Percentiles rank a stretch among this genome's conserved stretches.
phyloP scores from a whole-genome alignment of 2,797 vertebrate genomes.

The Phrynocephalus vlangalii region DNA sequence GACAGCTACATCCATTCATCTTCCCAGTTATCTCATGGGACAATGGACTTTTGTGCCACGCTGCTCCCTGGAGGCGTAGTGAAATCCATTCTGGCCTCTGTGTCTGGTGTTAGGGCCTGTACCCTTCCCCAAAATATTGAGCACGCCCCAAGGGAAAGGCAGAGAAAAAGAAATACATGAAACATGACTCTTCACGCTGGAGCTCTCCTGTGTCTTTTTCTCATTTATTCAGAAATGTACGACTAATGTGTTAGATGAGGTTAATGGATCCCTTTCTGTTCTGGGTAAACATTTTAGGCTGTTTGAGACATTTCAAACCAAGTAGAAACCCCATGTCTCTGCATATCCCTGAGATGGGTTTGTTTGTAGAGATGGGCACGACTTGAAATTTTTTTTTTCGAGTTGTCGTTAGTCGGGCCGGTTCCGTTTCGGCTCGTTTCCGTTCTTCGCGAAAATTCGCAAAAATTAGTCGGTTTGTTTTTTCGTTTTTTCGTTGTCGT shows the following conservation, averaged over 20 bases:
- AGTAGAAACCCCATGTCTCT: constrained; percentile 30
- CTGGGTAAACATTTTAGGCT: constrained; percentile 28
- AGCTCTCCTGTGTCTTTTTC: constrained; percentile 45
- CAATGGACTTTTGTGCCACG: constrained; percentile 84
- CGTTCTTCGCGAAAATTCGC: no score
- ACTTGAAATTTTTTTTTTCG: no score
- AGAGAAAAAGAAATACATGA: constrained; percentile 59
- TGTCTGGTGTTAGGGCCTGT: constrained; percentile 73
- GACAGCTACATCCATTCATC: constrained; percentile 85
- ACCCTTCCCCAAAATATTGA: constrained; percentile 71
- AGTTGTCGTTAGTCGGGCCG: no score
- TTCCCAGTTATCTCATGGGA: constrained; percentile 81
- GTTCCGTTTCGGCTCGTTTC: no score
- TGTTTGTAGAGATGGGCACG: no score
- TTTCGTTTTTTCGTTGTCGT: no score
- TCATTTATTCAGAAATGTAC: no score
- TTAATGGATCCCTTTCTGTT: constrained; percentile 53
- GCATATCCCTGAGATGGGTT: constrained; percentile 46
- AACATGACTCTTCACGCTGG: constrained; percentile 44
- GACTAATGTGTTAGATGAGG: constrained; percentile 6
- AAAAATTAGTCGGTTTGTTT: no score
- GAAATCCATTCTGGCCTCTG: constrained; percentile 80
- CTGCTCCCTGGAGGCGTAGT: constrained; percentile 80
- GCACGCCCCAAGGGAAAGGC: constrained; percentile 54
- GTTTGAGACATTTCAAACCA: constrained; percentile 8